A percentile compares a stretch with the other conserved stretches of the same genome.
phyloP scores from a whole-genome alignment of 2,797 vertebrate genomes.

The Myripristis murdjan region DNA sequence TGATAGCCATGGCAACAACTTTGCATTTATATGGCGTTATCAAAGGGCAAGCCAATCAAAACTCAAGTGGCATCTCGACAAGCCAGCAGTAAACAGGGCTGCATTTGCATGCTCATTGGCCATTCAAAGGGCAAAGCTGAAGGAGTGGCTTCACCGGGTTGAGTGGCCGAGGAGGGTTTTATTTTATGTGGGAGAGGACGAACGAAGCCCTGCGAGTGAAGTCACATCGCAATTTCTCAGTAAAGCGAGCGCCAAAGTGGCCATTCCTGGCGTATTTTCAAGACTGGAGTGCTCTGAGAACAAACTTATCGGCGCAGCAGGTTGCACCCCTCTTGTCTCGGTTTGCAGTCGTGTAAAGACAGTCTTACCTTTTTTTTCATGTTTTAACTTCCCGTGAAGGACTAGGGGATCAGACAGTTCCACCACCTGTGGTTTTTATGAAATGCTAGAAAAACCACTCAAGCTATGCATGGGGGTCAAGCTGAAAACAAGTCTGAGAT shows the following conservation, averaged over 20 bases:
- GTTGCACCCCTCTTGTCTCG: too few species aligned
- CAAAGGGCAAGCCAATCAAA: conserved; percentile 56
- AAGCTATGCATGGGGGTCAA: too few species aligned
- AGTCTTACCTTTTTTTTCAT: too few species aligned
- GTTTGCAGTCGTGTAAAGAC: too few species aligned
- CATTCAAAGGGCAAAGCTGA: conserved; percentile 75
- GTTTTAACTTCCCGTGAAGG: too few species aligned
- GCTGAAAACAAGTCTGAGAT: too few species aligned
- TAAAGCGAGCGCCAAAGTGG: too few species aligned
- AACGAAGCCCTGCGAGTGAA: not conserved
- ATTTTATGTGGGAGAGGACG: not conserved
- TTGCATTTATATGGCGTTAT: conserved; percentile 73
- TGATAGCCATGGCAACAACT: conserved; percentile 51
- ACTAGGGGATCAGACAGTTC: too few species aligned
- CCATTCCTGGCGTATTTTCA: too few species aligned
- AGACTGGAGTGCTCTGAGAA: too few species aligned
- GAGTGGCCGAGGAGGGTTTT: not conserved
- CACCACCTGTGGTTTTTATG: too few species aligned
- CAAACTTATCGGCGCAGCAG: too few species aligned
- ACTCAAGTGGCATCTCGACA: conserved; percentile 58
- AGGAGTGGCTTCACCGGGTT: not conserved
- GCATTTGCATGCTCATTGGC: conserved; percentile 80
- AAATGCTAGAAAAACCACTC: not conserved
- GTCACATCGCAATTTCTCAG: not conserved
- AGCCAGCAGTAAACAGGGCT: conserved; percentile 59